Evolutionary conservation across 2,888 invertebrate species (phyloP).

Genomic region (Mayetiola destructor): DNA sequence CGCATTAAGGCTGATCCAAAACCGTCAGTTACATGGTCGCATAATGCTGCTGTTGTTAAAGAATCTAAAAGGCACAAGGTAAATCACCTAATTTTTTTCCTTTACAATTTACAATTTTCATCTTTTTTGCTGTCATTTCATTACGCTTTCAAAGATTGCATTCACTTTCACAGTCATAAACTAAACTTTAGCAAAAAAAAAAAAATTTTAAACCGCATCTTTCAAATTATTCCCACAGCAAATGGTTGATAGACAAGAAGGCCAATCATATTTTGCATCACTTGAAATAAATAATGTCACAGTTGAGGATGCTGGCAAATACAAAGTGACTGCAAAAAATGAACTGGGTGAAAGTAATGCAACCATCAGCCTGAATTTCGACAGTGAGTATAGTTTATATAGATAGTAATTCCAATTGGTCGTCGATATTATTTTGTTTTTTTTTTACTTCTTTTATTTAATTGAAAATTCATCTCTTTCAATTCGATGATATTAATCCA

Average conservation of each 20-base stretch:
- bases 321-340: conserved; percentile 93
- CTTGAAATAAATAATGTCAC: conserved; percentile 88
- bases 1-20: conserved; percentile 86
- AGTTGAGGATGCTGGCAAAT: conserved; percentile 94
- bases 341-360: conserved; percentile 95
- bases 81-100: conserved; percentile 17
- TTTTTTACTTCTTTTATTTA: not conserved
- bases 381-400: conserved; percentile 76
- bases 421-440: not conserved
- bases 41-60: conserved; percentile 67
- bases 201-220: no score
- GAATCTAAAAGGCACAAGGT: conserved; percentile 81
- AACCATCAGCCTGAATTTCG: conserved; percentile 93
- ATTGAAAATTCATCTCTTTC: no score
- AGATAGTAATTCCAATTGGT: no score
- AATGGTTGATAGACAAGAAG: conserved; percentile 68
- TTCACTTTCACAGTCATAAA: no score
- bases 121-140: not conserved
- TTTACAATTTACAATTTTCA: not conserved
- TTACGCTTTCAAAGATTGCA: not conserved
- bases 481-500: no score
- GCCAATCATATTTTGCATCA: conserved; percentile 84
- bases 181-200: no score
- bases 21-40: conserved; percentile 80
- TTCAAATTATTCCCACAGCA: conserved; percentile 50